Percentiles rank a stretch among this genome's conserved stretches.
These are phyloP conservation scores for Neoarius graeffei DNA, from an alignment of 2,113 vertebrate species.

Conservation along the genomic window DNA sequence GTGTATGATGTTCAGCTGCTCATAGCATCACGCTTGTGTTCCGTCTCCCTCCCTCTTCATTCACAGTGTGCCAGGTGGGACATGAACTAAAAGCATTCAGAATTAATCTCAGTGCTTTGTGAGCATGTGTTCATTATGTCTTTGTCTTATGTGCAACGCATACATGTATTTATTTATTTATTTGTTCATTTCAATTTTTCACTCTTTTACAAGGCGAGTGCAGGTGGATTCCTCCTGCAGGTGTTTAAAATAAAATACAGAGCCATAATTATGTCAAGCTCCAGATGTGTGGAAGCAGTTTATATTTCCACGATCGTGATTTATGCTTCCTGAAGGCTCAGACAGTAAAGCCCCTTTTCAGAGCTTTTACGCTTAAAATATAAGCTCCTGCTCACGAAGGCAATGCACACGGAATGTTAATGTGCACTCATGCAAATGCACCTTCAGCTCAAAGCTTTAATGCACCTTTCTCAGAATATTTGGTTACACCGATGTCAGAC, in stretches of 20 bases:
- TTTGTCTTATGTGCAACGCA: not conserved
- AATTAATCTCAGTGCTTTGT: not conserved
- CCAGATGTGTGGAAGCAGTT: conserved; percentile 3
- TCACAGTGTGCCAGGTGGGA: not conserved
- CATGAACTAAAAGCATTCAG: not conserved
- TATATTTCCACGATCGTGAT: not conserved
- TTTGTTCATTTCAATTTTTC: not conserved
- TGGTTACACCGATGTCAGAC: conserved; percentile 64
- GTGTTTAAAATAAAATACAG: not conserved
- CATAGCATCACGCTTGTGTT: not conserved
- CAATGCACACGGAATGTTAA: conserved; percentile 55
- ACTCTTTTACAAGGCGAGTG: not conserved
- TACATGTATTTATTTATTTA: not conserved
- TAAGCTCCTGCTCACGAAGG: conserved; percentile 19
- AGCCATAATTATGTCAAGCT: not conserved
- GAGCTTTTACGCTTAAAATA: conserved; percentile 34
- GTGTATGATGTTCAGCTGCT: not conserved
- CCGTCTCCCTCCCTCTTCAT: not conserved
- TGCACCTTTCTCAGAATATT: conserved; percentile 56
- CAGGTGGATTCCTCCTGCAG: conserved; percentile 2
- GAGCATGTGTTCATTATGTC: not conserved
- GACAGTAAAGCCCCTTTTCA: conserved; percentile 14
- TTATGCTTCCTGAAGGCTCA: conserved; percentile 10
- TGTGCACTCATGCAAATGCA: conserved; percentile 56
- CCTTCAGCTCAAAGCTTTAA: conserved; percentile 54